Evolutionary conservation across 2,888 invertebrate genomes (phyloP).

Genomic region (Empis livida): DNA sequence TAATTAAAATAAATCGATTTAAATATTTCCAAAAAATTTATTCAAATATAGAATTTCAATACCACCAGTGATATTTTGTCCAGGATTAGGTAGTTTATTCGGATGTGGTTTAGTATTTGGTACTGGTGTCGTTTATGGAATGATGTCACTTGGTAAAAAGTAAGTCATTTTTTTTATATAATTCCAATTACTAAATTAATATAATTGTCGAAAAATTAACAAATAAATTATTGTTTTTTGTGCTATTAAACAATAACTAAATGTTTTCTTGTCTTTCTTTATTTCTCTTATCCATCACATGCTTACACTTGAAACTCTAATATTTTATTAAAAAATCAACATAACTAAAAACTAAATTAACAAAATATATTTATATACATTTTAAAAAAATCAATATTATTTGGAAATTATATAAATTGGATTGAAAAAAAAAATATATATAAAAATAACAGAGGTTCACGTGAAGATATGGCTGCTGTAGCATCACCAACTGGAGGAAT

Average conservation of each 20-base stretch:
- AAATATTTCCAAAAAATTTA: conserved; percentile 1
- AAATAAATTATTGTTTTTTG: neutral
- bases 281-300: conserved; percentile 12
- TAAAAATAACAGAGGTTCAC: conserved; percentile 51
- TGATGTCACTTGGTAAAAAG: conserved; percentile 94
- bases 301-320: conserved; percentile 12
- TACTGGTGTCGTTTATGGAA: conserved; percentile 80
- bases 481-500: conserved; percentile 53
- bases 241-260: neutral
- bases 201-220: conserved; percentile 9
- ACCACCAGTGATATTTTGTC: conserved; percentile 66
- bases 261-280: conserved; percentile 14
- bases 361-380: conserved; percentile 22
- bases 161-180: conserved; percentile 42
- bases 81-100: conserved; percentile 62
- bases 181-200: neutral
- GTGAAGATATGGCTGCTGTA: conserved; percentile 75
- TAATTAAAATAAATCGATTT: too few species aligned
- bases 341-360: neutral
- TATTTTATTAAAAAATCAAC: neutral
- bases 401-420: too few species aligned
- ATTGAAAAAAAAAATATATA: conserved; percentile 2
- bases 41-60: conserved; percentile 53
- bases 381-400: neutral
- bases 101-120: conserved; percentile 80